Conservation (phyloP, 2,113 vertebrate genomes). For the Ailuropoda melanoleuca region DNA sequence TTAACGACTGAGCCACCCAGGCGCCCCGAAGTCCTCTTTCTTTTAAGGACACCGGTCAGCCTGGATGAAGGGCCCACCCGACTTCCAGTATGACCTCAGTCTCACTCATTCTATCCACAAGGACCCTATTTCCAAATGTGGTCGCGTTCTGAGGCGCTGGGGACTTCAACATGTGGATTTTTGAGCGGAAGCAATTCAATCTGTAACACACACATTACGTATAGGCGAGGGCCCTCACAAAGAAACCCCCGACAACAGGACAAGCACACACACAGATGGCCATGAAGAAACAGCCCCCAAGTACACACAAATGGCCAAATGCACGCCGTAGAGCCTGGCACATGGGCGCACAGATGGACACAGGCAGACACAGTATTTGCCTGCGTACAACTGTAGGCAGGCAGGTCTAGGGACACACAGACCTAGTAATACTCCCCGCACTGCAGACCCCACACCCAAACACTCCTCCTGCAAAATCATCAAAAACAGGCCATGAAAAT, state of each 20-base stretch:
- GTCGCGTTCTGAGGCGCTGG: background rate
- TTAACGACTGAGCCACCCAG: too few species aligned
- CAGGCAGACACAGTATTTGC: background rate
- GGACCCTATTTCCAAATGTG: background rate
- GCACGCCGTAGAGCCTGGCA: background rate
- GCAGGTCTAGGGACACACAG: background rate
- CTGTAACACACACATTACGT: rapidly evolving
- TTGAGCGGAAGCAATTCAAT: background rate
- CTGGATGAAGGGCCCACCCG: background rate
- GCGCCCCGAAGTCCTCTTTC: background rate
- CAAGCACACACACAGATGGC: background rate
- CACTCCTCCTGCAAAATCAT: background rate
- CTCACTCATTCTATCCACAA: background rate
- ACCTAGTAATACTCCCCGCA: rapidly evolving
- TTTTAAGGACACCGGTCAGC: background rate
- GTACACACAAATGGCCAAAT: background rate
- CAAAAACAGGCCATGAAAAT: background rate
- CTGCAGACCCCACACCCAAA: background rate
- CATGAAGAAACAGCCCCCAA: background rate
- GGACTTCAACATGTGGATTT: background rate
- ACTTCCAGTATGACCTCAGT: background rate
- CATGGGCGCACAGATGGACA: background rate
- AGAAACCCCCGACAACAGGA: background rate
- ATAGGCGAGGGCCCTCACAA: background rate
- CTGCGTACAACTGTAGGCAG: rapidly evolving